Percentiles rank a stretch among this genome's conserved stretches.
These are phyloP conservation scores for Diaprepes abbreviatus DNA, from an alignment of 2,888 invertebrate species.

Conservation along the genomic window DNA sequence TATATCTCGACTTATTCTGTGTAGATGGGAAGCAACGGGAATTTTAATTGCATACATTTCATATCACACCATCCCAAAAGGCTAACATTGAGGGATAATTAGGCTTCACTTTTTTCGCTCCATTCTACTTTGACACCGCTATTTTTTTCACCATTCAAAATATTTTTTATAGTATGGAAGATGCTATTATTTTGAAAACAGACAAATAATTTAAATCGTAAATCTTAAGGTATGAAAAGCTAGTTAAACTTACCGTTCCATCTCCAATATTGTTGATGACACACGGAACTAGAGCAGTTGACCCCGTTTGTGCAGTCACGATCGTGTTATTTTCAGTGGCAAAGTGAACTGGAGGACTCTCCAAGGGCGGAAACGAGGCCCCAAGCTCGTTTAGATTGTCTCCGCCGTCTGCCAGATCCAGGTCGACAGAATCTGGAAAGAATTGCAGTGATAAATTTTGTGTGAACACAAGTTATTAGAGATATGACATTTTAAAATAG, in stretches of 20 bases:
- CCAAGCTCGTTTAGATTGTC: slow-evolving; percentile 65
- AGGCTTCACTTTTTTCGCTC: no score
- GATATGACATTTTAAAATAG: slow-evolving; percentile 2
- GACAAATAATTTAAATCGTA: not conserved
- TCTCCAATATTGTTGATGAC: slow-evolving; percentile 89
- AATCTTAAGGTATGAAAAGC: not conserved
- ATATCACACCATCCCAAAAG: no score
- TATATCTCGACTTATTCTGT: no score
- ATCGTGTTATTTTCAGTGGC: slow-evolving; percentile 86
- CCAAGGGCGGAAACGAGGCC: slow-evolving; percentile 65
- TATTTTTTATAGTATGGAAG: no score
- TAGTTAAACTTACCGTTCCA: slow-evolving; percentile 77
- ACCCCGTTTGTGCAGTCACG: slow-evolving; percentile 87
- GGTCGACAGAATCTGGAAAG: slow-evolving; percentile 46
- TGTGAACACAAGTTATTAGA: slow-evolving; percentile 25
- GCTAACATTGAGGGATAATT: no score
- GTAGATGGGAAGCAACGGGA: no score
- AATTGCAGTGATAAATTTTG: slow-evolving; percentile 25
- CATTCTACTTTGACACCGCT: no score
- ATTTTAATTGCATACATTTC: no score
- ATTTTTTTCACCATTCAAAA: no score
- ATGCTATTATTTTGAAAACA: no score
- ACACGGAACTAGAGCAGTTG: slow-evolving; percentile 86
- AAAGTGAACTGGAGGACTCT: slow-evolving; percentile 80
- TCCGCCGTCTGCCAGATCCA: slow-evolving; percentile 59